A percentile compares a stretch with the other conserved stretches of the same genome.
These are phyloP conservation scores for Diadromus collaris DNA, from an alignment of 2,888 invertebrate genomes.

Conservation along the genomic window DNA sequence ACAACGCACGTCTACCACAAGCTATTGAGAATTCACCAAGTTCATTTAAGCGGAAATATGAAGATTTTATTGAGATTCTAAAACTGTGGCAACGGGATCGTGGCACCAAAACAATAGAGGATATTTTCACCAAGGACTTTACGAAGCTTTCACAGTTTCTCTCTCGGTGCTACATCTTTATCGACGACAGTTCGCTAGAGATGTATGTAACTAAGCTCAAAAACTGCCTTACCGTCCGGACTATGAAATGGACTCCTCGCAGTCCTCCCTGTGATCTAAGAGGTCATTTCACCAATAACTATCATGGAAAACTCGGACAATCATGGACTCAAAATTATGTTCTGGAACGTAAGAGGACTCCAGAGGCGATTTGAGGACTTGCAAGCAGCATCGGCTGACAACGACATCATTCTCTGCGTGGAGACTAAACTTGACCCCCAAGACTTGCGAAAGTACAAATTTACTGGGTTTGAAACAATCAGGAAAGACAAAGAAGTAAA, in stretches of 20 bases:
- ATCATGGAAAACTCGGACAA: background rate
- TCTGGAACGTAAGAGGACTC: slow-evolving; percentile 31
- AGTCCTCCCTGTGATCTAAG: slow-evolving; percentile 5
- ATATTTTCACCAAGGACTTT: slow-evolving; percentile 1
- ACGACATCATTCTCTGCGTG: slow-evolving; percentile 8
- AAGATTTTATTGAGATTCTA: slow-evolving; percentile 4
- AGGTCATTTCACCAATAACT: slow-evolving; percentile 1
- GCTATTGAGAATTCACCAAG: background rate
- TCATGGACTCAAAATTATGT: slow-evolving; percentile 11
- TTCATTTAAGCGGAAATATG: slow-evolving; percentile 10
- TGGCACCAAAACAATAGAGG: background rate
- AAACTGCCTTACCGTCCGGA: slow-evolving; percentile 5
- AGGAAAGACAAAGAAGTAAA: slow-evolving; percentile 7
- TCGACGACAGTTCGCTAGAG: slow-evolving; percentile 28
- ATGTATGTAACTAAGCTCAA: slow-evolving; percentile 20
- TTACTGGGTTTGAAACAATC: slow-evolving; percentile 25
- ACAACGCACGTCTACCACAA: slow-evolving; percentile 14
- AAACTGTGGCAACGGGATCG: slow-evolving; percentile 10
- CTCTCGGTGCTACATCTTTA: slow-evolving; percentile 24
- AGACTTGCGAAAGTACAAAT: slow-evolving; percentile 10
- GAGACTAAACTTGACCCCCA: slow-evolving; percentile 15
- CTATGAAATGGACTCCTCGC: slow-evolving; percentile 22
- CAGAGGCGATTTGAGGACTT: slow-evolving; percentile 18
- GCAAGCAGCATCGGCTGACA: slow-evolving; percentile 2
- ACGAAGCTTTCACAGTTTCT: slow-evolving; percentile 15